phyloP scores from a whole-genome alignment of 1,140 invertebrate genomes.

The Drosophila setifemur region DNA sequence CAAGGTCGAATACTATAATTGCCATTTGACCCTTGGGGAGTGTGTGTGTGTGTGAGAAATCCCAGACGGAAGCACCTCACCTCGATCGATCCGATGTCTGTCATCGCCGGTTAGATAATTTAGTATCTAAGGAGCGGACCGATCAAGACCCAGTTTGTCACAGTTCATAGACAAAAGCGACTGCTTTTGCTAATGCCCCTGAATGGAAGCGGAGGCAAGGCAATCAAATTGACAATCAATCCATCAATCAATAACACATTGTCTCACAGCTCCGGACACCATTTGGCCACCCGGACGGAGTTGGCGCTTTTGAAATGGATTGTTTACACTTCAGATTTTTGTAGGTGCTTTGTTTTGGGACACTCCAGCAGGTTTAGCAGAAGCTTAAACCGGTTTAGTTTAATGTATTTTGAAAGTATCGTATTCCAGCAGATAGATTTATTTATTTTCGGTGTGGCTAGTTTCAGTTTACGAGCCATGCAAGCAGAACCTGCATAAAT shows the following conservation, averaged over 20 bases:
- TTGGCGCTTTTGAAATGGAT: constrained; percentile 52
- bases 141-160: constrained; percentile 57
- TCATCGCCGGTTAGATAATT: constrained; percentile 28
- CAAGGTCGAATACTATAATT: constrained; percentile 12
- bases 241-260: constrained; percentile 67
- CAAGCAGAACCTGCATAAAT: constrained; percentile 50
- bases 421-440: constrained; percentile 62
- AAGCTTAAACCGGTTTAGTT: constrained; percentile 61
- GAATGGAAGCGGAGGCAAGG: constrained; percentile 35
- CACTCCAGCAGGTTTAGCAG: constrained; percentile 38
- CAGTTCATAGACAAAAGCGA: constrained; percentile 32
- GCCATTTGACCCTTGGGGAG: constrained; percentile 30
- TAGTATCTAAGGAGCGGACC: constrained; percentile 17
- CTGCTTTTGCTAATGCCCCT: constrained; percentile 49
- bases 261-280: constrained; percentile 6
- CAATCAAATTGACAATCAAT: constrained; percentile 67
- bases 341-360: constrained; percentile 35
- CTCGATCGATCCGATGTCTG: constrained; percentile 1
- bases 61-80: constrained; percentile 28
- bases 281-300: constrained; percentile 26
- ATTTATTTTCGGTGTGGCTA: constrained; percentile 18
- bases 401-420: constrained; percentile 71
- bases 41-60: constrained; percentile 23
- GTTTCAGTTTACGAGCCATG: constrained; percentile 38
- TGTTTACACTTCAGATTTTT: constrained; percentile 55